Conservation (phyloP, 2,797 vertebrate genomes). For the Echiichthys vipera region DNA sequence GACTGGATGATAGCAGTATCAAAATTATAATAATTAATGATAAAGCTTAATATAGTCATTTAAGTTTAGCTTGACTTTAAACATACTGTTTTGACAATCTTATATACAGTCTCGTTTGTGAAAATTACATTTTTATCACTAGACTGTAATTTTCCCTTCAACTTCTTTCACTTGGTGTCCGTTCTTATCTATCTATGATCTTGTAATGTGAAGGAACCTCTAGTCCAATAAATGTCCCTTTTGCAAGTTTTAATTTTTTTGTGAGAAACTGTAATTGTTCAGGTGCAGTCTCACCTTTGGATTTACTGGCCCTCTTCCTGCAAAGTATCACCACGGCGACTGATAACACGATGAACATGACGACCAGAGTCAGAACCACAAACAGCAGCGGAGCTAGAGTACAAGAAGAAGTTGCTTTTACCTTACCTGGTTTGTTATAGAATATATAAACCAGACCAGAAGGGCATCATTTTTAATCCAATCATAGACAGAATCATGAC, state of each 20-base stretch:
- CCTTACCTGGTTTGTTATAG: background rate
- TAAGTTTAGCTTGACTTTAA: background rate
- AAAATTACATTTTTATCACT: no score
- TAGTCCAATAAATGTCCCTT: no score
- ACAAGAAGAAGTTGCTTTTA: background rate
- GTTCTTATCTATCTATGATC: no score
- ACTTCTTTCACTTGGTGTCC: no score
- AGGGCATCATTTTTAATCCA: no score
- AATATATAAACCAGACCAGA: background rate
- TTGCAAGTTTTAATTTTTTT: no score
- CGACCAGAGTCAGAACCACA: constrained; percentile 3
- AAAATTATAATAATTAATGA: background rate
- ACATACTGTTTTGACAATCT: no score
- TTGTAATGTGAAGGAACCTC: no score
- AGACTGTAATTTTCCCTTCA: no score
- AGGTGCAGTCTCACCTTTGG: constrained; percentile 24
- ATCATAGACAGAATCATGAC: no score
- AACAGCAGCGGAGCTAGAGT: background rate
- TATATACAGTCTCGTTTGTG: no score
- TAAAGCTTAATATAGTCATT: background rate
- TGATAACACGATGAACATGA: background rate
- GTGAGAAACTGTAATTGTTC: no score
- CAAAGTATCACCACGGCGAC: constrained; percentile 13
- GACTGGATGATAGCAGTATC: background rate
- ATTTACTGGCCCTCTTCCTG: background rate